Evolutionary conservation across 2,888 invertebrate genomes (phyloP).

Genomic region (Disparrhopalites patrizii): DNA sequence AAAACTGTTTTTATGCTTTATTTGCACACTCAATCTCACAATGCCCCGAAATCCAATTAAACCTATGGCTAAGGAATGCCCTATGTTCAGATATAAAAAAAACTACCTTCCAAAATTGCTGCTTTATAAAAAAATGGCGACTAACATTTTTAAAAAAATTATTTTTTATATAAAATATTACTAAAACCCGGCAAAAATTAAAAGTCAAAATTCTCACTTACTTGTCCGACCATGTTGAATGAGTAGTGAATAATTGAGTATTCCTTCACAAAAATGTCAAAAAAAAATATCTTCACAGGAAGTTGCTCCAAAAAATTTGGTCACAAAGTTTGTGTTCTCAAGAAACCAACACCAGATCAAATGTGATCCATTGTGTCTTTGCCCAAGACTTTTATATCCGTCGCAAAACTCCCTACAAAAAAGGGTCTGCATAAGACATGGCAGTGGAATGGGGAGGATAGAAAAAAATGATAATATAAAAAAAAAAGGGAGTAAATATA

Average conservation of each 20-base stretch:
- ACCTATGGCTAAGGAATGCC: too few relatives aligned
- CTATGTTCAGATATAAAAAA: too few relatives aligned
- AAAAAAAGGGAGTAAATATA: not conserved
- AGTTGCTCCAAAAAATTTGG: too few relatives aligned
- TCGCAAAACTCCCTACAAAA: not conserved
- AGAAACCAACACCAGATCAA: too few relatives aligned
- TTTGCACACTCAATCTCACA: too few relatives aligned
- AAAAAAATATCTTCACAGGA: not conserved
- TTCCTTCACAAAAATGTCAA: not conserved
- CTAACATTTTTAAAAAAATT: not conserved
- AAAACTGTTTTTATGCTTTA: too few relatives aligned
- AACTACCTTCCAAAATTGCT: not conserved
- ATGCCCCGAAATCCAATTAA: too few relatives aligned
- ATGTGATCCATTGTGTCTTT: slow-evolving; percentile 1
- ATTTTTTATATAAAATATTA: not conserved
- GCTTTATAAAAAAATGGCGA: not conserved
- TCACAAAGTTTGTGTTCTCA: too few relatives aligned
- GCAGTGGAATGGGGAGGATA: too few relatives aligned
- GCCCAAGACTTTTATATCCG: slow-evolving; percentile 16
- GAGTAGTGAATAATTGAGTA: not conserved
- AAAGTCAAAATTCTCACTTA: slow-evolving; percentile 1
- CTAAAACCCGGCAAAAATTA: not conserved
- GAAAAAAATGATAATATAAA: too few relatives aligned
- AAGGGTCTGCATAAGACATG: not conserved
- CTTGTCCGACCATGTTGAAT: slow-evolving; percentile 24